Percentiles rank a stretch among this genome's conserved stretches.
phyloP scores from a whole-genome alignment of 2,888 invertebrate genomes.

The Chorisops tibialis region DNA sequence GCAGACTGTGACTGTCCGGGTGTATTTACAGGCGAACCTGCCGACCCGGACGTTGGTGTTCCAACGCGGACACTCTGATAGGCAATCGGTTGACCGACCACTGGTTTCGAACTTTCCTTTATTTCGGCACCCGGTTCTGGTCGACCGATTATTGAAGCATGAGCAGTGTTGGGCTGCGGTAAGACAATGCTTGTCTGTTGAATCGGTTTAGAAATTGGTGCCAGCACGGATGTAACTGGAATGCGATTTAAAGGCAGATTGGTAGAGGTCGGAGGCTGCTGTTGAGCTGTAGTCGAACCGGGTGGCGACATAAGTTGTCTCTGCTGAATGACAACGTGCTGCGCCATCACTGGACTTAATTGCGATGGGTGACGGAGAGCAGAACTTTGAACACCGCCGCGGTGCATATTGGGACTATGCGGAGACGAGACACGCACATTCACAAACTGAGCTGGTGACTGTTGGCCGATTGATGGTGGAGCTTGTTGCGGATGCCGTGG shows the following conservation, averaged over 20 bases:
- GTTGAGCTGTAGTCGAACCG: conserved; percentile 27
- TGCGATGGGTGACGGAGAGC: conserved; percentile 34
- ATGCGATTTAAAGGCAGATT: conserved; percentile 53
- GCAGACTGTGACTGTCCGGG: conserved; percentile 51
- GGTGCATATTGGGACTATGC: conserved; percentile 46
- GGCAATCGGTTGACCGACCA: conserved; percentile 12
- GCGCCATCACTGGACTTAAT: conserved; percentile 31
- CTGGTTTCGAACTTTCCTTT: conserved; percentile 23
- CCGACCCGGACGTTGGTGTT: conserved; percentile 42
- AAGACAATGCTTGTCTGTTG: conserved; percentile 53
- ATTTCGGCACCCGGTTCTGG: not conserved
- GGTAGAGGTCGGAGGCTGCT: conserved; percentile 43
- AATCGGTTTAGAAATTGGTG: conserved; percentile 58
- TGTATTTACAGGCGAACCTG: conserved; percentile 36
- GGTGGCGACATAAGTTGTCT: conserved; percentile 32
- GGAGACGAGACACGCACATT: conserved; percentile 47
- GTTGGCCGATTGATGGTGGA: conserved; percentile 30
- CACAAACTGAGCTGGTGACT: conserved; percentile 31
- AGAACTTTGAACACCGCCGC: conserved; percentile 40
- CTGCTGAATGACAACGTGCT: conserved; percentile 36
- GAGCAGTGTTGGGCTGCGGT: conserved; percentile 48
- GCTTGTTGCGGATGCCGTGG: conserved; percentile 37
- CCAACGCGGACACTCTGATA: conserved; percentile 27
- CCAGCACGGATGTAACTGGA: conserved; percentile 59
- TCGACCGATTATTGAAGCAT: conserved; percentile 34